These are phyloP conservation scores for Drosophila equinoxialis DNA, from an alignment of 1,140 invertebrate species.

Conservation along the genomic window DNA sequence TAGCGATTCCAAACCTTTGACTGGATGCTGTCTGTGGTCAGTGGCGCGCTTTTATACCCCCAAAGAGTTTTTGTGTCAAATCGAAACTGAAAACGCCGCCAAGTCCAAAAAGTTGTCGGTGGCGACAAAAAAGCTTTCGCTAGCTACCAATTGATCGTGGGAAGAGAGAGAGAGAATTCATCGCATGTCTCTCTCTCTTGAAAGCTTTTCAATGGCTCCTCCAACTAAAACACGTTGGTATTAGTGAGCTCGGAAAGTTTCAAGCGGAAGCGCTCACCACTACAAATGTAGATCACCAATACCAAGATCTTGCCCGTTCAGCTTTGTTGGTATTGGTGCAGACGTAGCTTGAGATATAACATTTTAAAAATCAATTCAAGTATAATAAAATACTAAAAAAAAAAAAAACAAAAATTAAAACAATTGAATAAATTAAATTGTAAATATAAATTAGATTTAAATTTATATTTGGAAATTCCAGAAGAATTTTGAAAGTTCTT, in stretches of 20 bases:
- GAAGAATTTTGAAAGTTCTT: constrained; percentile 40
- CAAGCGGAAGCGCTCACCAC: constrained; percentile 66
- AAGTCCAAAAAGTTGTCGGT: constrained; percentile 44
- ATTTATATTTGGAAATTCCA: constrained; percentile 63
- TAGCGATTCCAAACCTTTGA: constrained; percentile 84
- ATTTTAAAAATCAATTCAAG: constrained; percentile 22
- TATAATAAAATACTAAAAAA: constrained; percentile 17
- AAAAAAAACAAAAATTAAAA: constrained; percentile 4
- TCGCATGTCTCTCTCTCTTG: constrained; percentile 32
- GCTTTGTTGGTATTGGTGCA: constrained; percentile 42
- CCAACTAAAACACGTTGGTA: constrained; percentile 40
- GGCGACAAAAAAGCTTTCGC: constrained; percentile 57
- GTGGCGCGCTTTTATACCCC: constrained; percentile 86
- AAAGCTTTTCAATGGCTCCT: constrained; percentile 43
- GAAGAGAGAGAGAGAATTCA: background rate
- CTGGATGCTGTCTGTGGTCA: constrained; percentile 87
- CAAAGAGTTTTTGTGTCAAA: constrained; percentile 83
- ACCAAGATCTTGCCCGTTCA: constrained; percentile 13
- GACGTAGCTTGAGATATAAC: too few relatives aligned
- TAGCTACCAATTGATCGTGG: background rate
- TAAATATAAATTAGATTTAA: constrained; percentile 34
- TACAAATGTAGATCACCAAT: constrained; percentile 37
- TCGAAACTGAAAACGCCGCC: constrained; percentile 74
- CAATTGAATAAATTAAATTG: constrained; percentile 54
- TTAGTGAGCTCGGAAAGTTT: constrained; percentile 53